A percentile compares a stretch with the other conserved stretches of the same genome.
Conservation (phyloP, 2,797 vertebrate species). For the Liparis tanakae region DNA sequence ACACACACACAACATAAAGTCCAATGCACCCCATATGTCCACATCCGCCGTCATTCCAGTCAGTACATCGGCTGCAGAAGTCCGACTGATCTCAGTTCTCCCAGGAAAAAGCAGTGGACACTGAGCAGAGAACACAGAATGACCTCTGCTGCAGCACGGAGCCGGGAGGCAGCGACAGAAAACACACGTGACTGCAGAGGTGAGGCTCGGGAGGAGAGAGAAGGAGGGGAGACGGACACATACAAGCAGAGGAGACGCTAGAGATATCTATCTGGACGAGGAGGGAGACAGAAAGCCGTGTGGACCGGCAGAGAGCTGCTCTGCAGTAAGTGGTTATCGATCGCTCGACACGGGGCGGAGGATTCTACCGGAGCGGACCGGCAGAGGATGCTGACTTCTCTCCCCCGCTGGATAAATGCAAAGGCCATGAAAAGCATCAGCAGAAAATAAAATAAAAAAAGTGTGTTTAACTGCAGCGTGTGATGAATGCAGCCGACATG, state of each 20-base stretch:
- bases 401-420: conserved; percentile 32
- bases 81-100: conserved; percentile 45
- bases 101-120: conserved; percentile 42
- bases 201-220: conserved; percentile 30
- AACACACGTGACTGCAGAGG: conserved; percentile 56
- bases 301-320: conserved; percentile 59
- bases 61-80: conserved; percentile 32
- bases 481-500: background rate
- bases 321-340: conserved; percentile 80
- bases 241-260: conserved; percentile 40
- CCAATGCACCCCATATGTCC: background rate
- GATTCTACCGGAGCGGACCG: conserved; percentile 47
- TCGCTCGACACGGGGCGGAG: conserved; percentile 60
- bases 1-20: conserved; percentile 20
- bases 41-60: conserved; percentile 40
- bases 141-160: conserved; percentile 63
- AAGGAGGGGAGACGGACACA: conserved; percentile 30
- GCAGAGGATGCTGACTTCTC: conserved; percentile 53
- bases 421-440: conserved; percentile 30
- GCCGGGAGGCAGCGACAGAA: conserved; percentile 4
- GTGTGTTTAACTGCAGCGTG: background rate
- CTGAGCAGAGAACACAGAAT: conserved; percentile 61
- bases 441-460: conserved; percentile 2
- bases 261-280: conserved; percentile 43
- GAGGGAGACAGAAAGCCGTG: conserved; percentile 34